Evolutionary conservation across 2,113 vertebrate species (phyloP).

Genomic region (Archocentrus centrarchus): DNA sequence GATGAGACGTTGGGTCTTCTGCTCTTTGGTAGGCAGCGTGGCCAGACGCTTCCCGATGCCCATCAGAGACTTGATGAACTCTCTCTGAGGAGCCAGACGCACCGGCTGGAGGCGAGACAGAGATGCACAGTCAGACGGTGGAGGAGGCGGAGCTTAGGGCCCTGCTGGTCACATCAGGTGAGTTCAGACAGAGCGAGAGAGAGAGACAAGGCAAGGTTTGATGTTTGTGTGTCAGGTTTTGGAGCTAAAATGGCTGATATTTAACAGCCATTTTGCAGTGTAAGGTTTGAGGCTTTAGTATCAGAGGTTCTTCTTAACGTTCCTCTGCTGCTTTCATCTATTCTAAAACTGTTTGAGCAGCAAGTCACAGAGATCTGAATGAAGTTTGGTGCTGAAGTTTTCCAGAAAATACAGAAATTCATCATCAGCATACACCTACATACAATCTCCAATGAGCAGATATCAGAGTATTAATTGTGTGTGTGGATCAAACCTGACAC

Average conservation of each 20-base stretch:
- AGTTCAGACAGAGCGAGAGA: neutral
- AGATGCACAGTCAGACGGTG: neutral
- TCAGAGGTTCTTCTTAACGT: no score
- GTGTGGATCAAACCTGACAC: slow-evolving; percentile 11
- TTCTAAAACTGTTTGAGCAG: no score
- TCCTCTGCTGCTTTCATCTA: no score
- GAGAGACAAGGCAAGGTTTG: neutral
- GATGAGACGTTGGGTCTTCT: slow-evolving; percentile 93
- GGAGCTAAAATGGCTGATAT: no score
- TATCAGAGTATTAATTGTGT: no score
- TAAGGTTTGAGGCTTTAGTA: no score
- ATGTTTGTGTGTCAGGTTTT: slow-evolving; percentile 9
- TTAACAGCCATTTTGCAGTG: no score
- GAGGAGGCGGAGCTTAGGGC: neutral
- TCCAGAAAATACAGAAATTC: no score
- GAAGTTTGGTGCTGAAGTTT: no score
- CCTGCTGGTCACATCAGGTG: neutral
- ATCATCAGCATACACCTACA: no score
- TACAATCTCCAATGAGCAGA: no score
- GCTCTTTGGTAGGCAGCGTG: slow-evolving; percentile 95
- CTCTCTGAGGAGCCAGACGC: slow-evolving; percentile 91
- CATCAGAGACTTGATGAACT: slow-evolving; percentile 96
- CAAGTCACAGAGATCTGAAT: no score
- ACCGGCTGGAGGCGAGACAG: slow-evolving; percentile 79
- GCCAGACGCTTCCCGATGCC: slow-evolving; percentile 94